phyloP scores from a whole-genome alignment of 2,888 invertebrate genomes.

The Tinea pellionella region DNA sequence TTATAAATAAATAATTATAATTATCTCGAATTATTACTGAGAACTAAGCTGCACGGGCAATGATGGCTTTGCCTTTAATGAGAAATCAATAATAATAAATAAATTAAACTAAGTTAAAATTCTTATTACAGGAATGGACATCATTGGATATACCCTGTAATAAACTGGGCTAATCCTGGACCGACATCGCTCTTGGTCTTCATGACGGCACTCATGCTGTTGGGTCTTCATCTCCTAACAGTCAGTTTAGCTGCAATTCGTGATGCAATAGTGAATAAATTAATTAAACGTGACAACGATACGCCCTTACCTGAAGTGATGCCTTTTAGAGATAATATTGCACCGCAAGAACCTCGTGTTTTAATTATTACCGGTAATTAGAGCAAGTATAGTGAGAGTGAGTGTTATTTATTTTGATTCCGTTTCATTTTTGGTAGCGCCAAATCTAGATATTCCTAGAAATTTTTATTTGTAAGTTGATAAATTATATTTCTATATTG shows the following conservation, averaged over 20 bases:
- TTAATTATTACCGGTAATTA: background rate
- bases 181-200: conserved; percentile 69
- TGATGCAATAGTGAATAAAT: conserved; percentile 31
- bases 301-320: background rate
- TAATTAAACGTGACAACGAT: background rate
- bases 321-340: background rate
- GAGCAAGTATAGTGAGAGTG: background rate
- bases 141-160: conserved; percentile 78
- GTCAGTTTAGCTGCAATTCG: conserved; percentile 67
- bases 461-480: too few relatives aligned
- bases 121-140: conserved; percentile 66
- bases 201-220: conserved; percentile 72
- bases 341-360: background rate
- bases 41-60: too few relatives aligned
- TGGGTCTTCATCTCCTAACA: conserved; percentile 70
- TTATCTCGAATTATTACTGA: too few relatives aligned
- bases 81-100: too few relatives aligned
- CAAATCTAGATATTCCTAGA: too few relatives aligned
- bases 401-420: too few relatives aligned
- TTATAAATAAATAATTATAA: too few relatives aligned
- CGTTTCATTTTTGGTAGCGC: too few relatives aligned
- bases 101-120: too few relatives aligned
- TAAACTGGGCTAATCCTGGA: conserved; percentile 79
- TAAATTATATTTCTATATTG: too few relatives aligned
- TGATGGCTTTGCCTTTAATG: too few relatives aligned